Conservation (phyloP, 1,140 invertebrate genomes). For the Mactra quadrangularis region DNA sequence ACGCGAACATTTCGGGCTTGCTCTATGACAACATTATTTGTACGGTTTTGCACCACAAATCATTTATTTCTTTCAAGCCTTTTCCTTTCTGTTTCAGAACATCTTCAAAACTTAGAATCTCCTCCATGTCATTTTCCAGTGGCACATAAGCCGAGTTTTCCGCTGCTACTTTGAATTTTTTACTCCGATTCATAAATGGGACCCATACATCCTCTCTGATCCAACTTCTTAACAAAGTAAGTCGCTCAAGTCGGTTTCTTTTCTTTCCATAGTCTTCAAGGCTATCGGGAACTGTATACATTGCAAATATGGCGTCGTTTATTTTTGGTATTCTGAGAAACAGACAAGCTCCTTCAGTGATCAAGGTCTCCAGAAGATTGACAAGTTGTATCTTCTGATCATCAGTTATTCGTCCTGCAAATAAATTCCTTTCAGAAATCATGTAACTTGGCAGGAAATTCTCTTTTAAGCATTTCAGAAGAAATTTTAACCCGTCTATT, state of each 20-base stretch:
- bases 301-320: background rate
- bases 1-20: too few species aligned
- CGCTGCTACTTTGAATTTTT: background rate
- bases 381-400: background rate
- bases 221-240: background rate
- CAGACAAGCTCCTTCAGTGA: background rate
- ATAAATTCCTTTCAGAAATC: slow-evolving; percentile 23
- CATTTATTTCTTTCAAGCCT: background rate
- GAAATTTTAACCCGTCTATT: background rate
- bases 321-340: slow-evolving; percentile 17
- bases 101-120: background rate
- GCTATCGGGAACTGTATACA: background rate
- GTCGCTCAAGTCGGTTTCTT: background rate
- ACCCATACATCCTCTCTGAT: background rate
- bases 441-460: slow-evolving; percentile 30
- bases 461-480: background rate
- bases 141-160: background rate
- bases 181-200: background rate
- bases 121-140: background rate
- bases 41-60: background rate
- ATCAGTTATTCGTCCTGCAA: slow-evolving; percentile 7
- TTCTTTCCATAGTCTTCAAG: background rate
- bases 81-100: background rate
- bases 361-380: background rate
- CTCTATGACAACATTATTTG: slow-evolving; percentile 14